Percentiles rank a stretch among this genome's conserved stretches.
Evolutionary conservation across 2,888 invertebrate species (phyloP).

Genomic region (Pilophorus perplexus): DNA sequence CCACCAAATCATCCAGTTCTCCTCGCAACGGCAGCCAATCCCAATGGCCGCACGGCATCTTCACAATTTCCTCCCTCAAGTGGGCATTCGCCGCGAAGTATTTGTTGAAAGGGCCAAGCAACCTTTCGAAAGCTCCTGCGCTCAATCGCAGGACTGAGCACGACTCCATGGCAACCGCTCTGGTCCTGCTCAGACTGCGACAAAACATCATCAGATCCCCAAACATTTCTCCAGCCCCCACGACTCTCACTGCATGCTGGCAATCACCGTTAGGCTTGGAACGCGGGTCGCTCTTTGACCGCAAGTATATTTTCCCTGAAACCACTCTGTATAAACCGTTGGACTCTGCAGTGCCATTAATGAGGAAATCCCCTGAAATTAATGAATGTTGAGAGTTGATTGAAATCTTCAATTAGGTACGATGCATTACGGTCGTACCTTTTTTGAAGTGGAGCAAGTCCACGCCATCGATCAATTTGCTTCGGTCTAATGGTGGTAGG

Average conservation of each 20-base stretch:
- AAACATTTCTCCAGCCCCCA: background rate
- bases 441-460: background rate
- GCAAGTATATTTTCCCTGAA: background rate
- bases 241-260: too few species aligned
- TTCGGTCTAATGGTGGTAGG: slow-evolving; percentile 53
- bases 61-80: too few species aligned
- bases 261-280: too few species aligned
- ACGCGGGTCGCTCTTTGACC: too few species aligned
- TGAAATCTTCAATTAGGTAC: too few species aligned
- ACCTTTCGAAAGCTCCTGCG: background rate
- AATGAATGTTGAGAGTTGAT: too few species aligned
- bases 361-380: too few species aligned
- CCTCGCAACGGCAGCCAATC: too few species aligned
- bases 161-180: background rate
- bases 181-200: background rate
- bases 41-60: too few species aligned
- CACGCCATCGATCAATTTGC: slow-evolving; percentile 4
- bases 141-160: slow-evolving; percentile 3
- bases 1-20: background rate
- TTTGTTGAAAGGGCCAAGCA: slow-evolving; percentile 1
- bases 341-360: background rate
- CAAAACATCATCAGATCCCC: slow-evolving; percentile 8
- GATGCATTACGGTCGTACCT: background rate
- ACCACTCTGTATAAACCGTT: slow-evolving; percentile 14
- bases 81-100: too few species aligned